These are phyloP conservation scores for Sinopyrophorus schimmeli DNA, from an alignment of 2,888 invertebrate genomes.

Conservation along the genomic window DNA sequence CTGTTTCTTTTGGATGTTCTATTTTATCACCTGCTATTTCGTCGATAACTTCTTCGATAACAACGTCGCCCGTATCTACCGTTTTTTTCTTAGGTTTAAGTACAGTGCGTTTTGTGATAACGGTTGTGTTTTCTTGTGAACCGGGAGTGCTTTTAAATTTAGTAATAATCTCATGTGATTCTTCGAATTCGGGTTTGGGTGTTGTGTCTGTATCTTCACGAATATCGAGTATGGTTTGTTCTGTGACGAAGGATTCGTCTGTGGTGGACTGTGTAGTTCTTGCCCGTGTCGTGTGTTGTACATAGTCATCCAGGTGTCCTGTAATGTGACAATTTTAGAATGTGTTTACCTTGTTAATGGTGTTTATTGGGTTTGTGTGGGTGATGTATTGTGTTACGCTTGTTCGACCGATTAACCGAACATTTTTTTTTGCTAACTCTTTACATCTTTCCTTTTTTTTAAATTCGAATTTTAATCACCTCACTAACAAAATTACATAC, in stretches of 20 bases:
- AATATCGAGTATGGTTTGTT: slow-evolving; percentile 49
- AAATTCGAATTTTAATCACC: too few species aligned
- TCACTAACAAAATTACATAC: too few species aligned
- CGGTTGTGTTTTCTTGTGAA: slow-evolving; percentile 59
- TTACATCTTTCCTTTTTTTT: too few species aligned
- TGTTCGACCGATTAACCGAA: slow-evolving; percentile 12
- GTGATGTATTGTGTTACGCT: slow-evolving; percentile 14
- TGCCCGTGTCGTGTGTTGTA: slow-evolving; percentile 53
- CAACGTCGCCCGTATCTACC: slow-evolving; percentile 42
- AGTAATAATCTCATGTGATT: slow-evolving; percentile 64
- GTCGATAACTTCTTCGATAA: slow-evolving; percentile 59
- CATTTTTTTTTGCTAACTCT: slow-evolving; percentile 2
- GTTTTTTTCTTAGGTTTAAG: slow-evolving; percentile 40
- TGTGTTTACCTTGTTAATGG: slow-evolving; percentile 2
- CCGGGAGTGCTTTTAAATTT: slow-evolving; percentile 61
- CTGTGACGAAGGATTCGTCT: slow-evolving; percentile 43
- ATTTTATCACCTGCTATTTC: slow-evolving; percentile 42
- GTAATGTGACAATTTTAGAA: slow-evolving; percentile 41
- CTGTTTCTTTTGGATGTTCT: slow-evolving; percentile 16
- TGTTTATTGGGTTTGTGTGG: slow-evolving; percentile 42
- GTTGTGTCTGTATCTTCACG: slow-evolving; percentile 45
- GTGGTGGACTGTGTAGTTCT: slow-evolving; percentile 38
- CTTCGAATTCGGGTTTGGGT: slow-evolving; percentile 49
- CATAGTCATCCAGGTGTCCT: slow-evolving; percentile 53
- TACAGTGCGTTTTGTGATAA: slow-evolving; percentile 63